Evolutionary conservation across 2,113 vertebrate genomes (phyloP).

Genomic region (Prietella phreatophila): DNA sequence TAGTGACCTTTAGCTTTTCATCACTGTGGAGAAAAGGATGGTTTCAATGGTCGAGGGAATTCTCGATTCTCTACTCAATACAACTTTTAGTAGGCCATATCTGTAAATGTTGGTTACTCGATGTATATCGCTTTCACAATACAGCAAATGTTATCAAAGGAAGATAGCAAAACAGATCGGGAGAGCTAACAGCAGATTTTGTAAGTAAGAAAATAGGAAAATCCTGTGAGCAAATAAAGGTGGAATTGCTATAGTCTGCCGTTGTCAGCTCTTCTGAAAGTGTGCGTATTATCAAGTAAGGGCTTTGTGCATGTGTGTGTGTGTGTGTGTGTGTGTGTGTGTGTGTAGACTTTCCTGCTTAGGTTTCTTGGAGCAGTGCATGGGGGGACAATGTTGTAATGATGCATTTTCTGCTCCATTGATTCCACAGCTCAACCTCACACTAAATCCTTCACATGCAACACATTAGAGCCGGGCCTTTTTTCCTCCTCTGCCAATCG

Average conservation of each 20-base stretch:
- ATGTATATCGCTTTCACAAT: background rate
- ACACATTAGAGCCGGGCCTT: conserved; percentile 74
- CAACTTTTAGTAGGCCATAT: background rate
- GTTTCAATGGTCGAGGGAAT: background rate
- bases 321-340: conserved; percentile 14
- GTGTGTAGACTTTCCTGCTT: conserved; percentile 24
- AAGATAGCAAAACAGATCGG: background rate
- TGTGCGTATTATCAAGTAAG: conserved; percentile 11
- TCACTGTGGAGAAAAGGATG: background rate
- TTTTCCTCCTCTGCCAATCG: conserved; percentile 72
- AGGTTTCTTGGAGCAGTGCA: conserved; percentile 28
- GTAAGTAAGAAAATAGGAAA: background rate
- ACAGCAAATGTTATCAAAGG: background rate
- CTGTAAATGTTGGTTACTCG: background rate
- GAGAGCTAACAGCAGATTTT: background rate
- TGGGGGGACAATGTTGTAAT: conserved; percentile 68
- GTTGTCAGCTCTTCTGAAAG: conserved; percentile 14
- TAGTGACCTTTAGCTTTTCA: background rate
- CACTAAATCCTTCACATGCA: conserved; percentile 78
- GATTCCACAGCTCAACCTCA: conserved; percentile 72
- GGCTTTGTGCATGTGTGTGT: conserved; percentile 4
- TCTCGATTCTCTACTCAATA: background rate
- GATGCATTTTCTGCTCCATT: conserved; percentile 79
- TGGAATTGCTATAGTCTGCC: background rate
- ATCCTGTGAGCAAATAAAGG: background rate